Conservation (phyloP, 2,113 vertebrate species). For the Oncorhynchus nerka region DNA sequence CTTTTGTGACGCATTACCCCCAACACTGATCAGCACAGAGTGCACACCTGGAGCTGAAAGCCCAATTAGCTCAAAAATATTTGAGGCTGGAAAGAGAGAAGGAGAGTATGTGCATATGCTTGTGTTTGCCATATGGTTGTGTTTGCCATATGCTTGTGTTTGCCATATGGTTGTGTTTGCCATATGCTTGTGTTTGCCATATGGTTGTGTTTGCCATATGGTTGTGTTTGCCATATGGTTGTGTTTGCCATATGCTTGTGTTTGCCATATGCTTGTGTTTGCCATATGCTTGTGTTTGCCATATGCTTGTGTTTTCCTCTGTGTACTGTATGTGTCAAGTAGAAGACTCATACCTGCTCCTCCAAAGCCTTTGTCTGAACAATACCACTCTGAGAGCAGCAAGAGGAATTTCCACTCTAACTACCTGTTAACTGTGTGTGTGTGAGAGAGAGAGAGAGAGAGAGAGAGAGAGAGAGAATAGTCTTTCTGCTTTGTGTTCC, state of each 20-base stretch:
- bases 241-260: too few relatives aligned
- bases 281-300: too few relatives aligned
- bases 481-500: not conserved
- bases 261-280: too few relatives aligned
- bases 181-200: not conserved
- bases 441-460: not conserved
- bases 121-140: not conserved
- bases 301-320: not conserved
- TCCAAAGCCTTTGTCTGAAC: not conserved
- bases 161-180: not conserved
- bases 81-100: constrained; percentile 11
- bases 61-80: constrained; percentile 46
- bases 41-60: constrained; percentile 12
- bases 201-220: too few relatives aligned
- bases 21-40: constrained; percentile 12
- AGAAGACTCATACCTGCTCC: not conserved
- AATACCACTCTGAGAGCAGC: not conserved
- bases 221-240: too few relatives aligned
- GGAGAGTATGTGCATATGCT: not conserved
- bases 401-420: not conserved
- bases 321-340: constrained; percentile 9
- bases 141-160: too few relatives aligned
- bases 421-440: not conserved
- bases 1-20: too few relatives aligned
- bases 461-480: not conserved